A percentile compares a stretch with the other conserved stretches of the same genome.
Evolutionary conservation across 1,140 invertebrate genomes (phyloP).

Genomic region (Probaryconus sp.): DNA sequence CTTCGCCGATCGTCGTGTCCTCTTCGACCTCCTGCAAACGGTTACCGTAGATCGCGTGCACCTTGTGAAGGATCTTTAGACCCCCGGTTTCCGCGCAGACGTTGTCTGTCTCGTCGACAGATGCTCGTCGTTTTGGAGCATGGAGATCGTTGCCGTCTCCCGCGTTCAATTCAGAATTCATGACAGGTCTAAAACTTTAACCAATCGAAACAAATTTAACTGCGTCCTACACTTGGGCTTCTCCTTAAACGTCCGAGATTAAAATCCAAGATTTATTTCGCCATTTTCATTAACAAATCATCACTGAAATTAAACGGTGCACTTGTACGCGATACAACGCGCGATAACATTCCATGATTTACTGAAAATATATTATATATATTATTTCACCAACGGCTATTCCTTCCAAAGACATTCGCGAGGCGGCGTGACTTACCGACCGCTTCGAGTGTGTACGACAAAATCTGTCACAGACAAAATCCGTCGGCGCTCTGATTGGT

Average conservation of each 20-base stretch:
- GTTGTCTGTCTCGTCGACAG: constrained; percentile 4
- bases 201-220: constrained; percentile 4
- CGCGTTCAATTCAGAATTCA: constrained; percentile 5
- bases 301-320: neutral
- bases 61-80: constrained; percentile 35
- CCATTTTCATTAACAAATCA: constrained; percentile 34
- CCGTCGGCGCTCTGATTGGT: no score
- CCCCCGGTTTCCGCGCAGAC: constrained; percentile 15
- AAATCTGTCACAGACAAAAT: no score
- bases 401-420: no score
- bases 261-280: constrained; percentile 16
- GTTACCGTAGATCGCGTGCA: constrained; percentile 28
- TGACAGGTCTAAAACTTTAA: constrained; percentile 22
- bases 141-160: constrained; percentile 1
- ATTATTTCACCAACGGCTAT: no score
- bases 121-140: neutral
- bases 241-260: neutral
- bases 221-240: constrained; percentile 19
- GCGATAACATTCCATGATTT: neutral
- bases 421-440: no score
- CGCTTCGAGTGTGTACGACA: no score
- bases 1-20: constrained; percentile 14
- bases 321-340: neutral
- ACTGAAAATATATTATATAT: no score
- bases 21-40: constrained; percentile 33